Evolutionary conservation across 1,140 invertebrate species (phyloP).

Genomic region (Caenorhabditis briggsae): DNA sequence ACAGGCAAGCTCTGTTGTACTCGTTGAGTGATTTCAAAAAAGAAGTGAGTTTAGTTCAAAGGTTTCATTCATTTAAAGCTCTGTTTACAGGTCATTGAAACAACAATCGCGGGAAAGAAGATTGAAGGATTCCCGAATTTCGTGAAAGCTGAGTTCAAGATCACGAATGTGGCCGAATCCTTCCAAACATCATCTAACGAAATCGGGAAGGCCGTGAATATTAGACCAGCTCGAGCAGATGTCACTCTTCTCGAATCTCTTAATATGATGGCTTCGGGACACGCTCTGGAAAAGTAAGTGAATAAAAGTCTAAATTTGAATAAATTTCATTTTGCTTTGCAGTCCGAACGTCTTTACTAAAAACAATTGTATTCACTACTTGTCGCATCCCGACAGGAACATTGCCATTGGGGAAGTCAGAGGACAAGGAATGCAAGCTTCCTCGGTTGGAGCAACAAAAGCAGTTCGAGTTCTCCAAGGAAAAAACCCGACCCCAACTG

Average conservation of each 20-base stretch:
- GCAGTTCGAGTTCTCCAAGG: not conserved
- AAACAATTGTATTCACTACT: conserved; percentile 1
- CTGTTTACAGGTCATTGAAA: not conserved
- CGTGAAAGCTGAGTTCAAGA: not conserved
- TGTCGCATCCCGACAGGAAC: not conserved
- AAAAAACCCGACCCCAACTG: not conserved
- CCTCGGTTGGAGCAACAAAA: not conserved
- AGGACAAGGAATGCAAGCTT: not conserved
- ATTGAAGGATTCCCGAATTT: not conserved
- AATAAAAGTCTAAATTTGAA: not conserved
- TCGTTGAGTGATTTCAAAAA: too few relatives aligned
- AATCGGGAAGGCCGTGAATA: not conserved
- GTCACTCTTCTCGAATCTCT: not conserved
- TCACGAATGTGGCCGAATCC: not conserved
- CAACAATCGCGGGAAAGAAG: not conserved
- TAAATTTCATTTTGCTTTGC: not conserved
- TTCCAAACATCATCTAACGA: conserved; percentile 1
- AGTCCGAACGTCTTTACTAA: not conserved
- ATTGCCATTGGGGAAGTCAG: not conserved
- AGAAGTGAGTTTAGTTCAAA: too few relatives aligned
- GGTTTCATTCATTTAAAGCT: not conserved
- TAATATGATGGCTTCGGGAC: not conserved
- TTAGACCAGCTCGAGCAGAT: not conserved
- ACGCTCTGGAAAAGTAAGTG: not conserved
- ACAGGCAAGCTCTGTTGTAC: too few relatives aligned